These are phyloP conservation scores for Cyprinodon diabolis DNA, from an alignment of 2,797 vertebrate genomes.

Conservation along the genomic window DNA sequence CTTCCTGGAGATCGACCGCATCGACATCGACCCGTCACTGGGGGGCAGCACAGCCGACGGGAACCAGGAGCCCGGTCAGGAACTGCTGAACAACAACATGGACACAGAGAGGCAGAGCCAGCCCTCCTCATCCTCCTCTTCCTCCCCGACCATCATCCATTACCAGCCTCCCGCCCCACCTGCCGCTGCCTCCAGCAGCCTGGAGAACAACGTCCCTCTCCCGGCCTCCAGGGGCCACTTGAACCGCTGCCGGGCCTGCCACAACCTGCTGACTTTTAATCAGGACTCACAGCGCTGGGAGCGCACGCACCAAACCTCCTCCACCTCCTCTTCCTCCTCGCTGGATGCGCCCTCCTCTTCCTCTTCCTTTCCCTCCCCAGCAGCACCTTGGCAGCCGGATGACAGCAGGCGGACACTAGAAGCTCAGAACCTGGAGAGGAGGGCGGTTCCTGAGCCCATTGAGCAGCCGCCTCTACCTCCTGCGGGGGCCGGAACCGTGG, in stretches of 20 bases:
- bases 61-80: conserved; percentile 85
- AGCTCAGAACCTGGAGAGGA: conserved; percentile 82
- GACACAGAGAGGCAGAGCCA: conserved; percentile 91
- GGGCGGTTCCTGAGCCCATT: conserved; percentile 60
- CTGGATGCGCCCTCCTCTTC: conserved; percentile 70
- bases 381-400: conserved; percentile 87
- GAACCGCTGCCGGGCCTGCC: conserved; percentile 97
- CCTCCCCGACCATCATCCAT: conserved; percentile 62
- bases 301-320: conserved; percentile 84
- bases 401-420: conserved; percentile 83
- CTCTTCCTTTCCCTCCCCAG: conserved; percentile 69
- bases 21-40: conserved; percentile 91
- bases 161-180: conserved; percentile 81
- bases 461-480: conserved; percentile 52
- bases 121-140: conserved; percentile 77
- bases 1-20: conserved; percentile 96
- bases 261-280: conserved; percentile 98
- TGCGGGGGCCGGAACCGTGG: conserved; percentile 38
- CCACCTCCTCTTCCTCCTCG: conserved; percentile 59
- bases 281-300: conserved; percentile 99
- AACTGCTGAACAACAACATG: conserved; percentile 95
- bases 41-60: conserved; percentile 72
- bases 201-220: conserved; percentile 82
- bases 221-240: conserved; percentile 87
- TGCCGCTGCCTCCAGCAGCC: conserved; percentile 76